phyloP scores from a whole-genome alignment of 2,888 invertebrate genomes.

The Erannis defoliaria region DNA sequence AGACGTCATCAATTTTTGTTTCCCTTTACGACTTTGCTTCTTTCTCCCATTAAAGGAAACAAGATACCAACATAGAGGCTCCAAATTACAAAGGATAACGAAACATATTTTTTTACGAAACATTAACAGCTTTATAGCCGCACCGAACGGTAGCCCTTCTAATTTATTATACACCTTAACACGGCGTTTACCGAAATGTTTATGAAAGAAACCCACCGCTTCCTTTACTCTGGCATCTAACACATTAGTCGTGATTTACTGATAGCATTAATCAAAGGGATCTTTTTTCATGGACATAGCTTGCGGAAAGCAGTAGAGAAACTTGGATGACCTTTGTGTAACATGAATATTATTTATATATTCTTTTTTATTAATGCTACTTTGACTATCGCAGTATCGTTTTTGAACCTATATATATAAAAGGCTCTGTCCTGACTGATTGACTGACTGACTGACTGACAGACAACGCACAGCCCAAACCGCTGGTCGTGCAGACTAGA shows the following conservation, averaged over 20 bases:
- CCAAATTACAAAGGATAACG: conserved; percentile 36
- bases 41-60: conserved; percentile 16
- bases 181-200: conserved; percentile 52
- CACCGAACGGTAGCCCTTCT: conserved; percentile 36
- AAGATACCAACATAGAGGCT: conserved; percentile 18
- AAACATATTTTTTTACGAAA: conserved; percentile 42
- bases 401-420: too few species aligned
- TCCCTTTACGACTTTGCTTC: conserved; percentile 9
- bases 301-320: conserved; percentile 11
- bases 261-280: conserved; percentile 69
- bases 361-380: too few species aligned
- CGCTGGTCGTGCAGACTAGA: too few species aligned
- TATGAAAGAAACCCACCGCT: conserved; percentile 53
- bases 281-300: conserved; percentile 38
- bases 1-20: neutral
- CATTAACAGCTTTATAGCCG: conserved; percentile 43
- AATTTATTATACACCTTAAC: conserved; percentile 48
- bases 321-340: neutral
- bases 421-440: too few species aligned
- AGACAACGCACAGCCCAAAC: too few species aligned
- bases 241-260: conserved; percentile 70
- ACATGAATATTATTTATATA: too few species aligned
- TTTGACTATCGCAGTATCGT: too few species aligned
- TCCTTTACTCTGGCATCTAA: conserved; percentile 52
- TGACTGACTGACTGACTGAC: too few species aligned